Evolutionary conservation across 1,140 invertebrate genomes (phyloP).

Genomic region (Drosophila sproati): DNA sequence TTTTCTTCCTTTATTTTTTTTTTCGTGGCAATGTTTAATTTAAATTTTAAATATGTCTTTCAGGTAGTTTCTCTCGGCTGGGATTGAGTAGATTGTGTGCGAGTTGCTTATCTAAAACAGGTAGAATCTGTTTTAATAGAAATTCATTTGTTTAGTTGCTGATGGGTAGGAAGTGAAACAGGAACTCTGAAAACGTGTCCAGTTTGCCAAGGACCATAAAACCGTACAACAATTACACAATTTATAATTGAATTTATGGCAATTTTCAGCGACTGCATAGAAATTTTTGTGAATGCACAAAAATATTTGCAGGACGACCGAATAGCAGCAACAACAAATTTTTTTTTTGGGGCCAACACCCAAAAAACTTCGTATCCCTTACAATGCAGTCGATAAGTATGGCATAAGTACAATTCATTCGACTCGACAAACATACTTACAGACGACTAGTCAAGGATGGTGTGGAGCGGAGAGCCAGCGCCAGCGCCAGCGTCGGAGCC

Average conservation of each 20-base stretch:
- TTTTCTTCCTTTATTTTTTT: slow-evolving; percentile 20
- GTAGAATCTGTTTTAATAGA: slow-evolving; percentile 68
- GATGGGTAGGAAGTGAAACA: slow-evolving; percentile 26
- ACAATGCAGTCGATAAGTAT: slow-evolving; percentile 82
- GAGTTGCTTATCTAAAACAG: slow-evolving; percentile 62
- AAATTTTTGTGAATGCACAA: slow-evolving; percentile 43
- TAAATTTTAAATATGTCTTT: slow-evolving; percentile 76
- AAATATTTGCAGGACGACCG: slow-evolving; percentile 57
- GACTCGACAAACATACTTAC: slow-evolving; percentile 55
- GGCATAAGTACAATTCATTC: slow-evolving; percentile 76
- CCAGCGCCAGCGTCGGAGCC: background rate
- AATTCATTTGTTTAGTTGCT: slow-evolving; percentile 53
- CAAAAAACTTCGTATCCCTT: slow-evolving; percentile 70
- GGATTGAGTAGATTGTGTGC: slow-evolving; percentile 12
- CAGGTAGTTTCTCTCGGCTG: slow-evolving; percentile 52
- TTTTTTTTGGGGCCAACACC: slow-evolving; percentile 60
- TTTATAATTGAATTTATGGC: slow-evolving; percentile 75
- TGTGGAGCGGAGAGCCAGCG: background rate
- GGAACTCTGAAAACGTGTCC: slow-evolving; percentile 19
- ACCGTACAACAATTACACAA: slow-evolving; percentile 28
- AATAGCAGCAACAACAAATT: slow-evolving; percentile 18
- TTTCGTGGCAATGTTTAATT: slow-evolving; percentile 66
- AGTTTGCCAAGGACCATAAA: slow-evolving; percentile 2
- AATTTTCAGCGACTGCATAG: slow-evolving; percentile 45
- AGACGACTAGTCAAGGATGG: slow-evolving; percentile 12